Evolutionary conservation across 2,113 vertebrate genomes (phyloP).

Genomic region (Ceuthmochares aereus): DNA sequence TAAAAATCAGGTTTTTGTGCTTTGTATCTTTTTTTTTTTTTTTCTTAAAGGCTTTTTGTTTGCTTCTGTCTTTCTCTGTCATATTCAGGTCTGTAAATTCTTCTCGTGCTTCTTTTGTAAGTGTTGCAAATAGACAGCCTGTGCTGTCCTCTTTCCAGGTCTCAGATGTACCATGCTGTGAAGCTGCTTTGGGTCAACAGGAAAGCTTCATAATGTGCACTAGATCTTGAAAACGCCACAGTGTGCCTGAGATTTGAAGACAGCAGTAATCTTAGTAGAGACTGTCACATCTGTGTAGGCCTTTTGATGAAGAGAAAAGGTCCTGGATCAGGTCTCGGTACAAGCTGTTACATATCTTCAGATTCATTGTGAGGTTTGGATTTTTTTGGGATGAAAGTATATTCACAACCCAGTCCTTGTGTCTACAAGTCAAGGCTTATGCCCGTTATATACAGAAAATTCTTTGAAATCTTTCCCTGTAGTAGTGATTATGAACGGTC

Average conservation of each 20-base stretch:
- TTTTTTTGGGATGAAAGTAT: not conserved
- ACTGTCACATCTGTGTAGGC: not conserved
- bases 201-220: not conserved
- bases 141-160: not conserved
- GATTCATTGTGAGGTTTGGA: not conserved
- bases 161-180: constrained; percentile 2
- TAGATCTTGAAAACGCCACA: constrained; percentile 8
- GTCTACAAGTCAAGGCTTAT: not conserved
- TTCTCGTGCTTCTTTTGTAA: not conserved
- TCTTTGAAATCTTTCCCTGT: not conserved
- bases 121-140: not conserved
- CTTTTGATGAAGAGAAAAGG: not conserved
- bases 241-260: not conserved
- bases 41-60: not conserved
- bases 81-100: not conserved
- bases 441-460: not conserved
- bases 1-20: not conserved
- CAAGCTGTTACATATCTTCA: not conserved
- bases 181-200: constrained; percentile 39
- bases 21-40: not conserved
- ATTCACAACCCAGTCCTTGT: not conserved
- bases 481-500: not conserved
- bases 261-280: not conserved
- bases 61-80: not conserved
- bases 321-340: not conserved